A percentile compares a stretch with the other conserved stretches of the same genome.
These are phyloP conservation scores for Hypsopygia costalis DNA, from an alignment of 2,888 invertebrate species.

Conservation along the genomic window DNA sequence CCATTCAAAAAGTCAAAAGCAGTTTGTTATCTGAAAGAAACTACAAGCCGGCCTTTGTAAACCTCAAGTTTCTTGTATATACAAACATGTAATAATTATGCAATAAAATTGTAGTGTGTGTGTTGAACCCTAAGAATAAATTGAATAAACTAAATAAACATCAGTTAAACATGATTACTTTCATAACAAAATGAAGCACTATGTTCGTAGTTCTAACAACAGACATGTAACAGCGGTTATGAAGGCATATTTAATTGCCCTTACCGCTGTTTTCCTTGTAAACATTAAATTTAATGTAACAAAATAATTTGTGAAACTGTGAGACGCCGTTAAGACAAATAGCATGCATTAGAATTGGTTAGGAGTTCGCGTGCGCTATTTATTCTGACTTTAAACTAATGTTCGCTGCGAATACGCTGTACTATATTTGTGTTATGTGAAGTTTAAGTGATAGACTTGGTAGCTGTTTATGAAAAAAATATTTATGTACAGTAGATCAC, in stretches of 20 bases:
- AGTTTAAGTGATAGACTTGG: too few relatives aligned
- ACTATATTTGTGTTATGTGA: conserved; percentile 11
- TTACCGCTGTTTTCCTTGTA: conserved; percentile 33
- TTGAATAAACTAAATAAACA: too few relatives aligned
- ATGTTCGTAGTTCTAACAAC: neutral
- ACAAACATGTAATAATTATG: too few relatives aligned
- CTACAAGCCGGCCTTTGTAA: too few relatives aligned
- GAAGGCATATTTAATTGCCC: conserved; percentile 28
- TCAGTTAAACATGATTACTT: too few relatives aligned
- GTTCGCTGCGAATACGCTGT: neutral
- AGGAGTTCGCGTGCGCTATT: conserved; percentile 37
- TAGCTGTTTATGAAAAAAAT: too few relatives aligned
- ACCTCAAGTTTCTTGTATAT: too few relatives aligned
- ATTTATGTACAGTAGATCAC: too few relatives aligned
- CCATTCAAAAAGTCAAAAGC: too few relatives aligned
- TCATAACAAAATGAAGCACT: neutral
- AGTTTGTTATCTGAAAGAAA: too few relatives aligned
- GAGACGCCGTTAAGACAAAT: conserved; percentile 32
- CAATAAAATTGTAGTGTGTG: too few relatives aligned
- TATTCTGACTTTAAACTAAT: conserved; percentile 15
- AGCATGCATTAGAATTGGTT: conserved; percentile 55
- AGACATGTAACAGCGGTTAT: neutral
- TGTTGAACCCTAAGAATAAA: too few relatives aligned
- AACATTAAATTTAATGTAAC: conserved; percentile 49
- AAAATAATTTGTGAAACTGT: conserved; percentile 40